Conservation (phyloP, 2,113 vertebrate genomes). For the Tursiops truncatus region DNA sequence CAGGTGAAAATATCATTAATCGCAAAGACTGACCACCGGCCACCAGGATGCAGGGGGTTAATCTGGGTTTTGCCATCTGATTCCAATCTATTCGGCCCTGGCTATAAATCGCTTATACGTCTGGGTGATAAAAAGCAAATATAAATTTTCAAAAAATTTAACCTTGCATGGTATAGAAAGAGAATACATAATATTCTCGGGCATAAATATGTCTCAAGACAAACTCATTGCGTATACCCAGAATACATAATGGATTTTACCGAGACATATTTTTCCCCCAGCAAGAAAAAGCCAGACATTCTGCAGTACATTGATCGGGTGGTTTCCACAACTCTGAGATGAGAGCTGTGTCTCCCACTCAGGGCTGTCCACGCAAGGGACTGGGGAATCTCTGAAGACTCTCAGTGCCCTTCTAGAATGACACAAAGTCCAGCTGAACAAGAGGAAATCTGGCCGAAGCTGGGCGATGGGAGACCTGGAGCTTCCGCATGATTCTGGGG, state of each 20-base stretch:
- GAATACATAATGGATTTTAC: constrained; percentile 80
- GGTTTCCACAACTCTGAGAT: constrained; percentile 12
- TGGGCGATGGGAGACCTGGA: background rate
- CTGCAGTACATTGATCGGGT: constrained; percentile 9
- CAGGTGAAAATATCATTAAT: constrained; percentile 64
- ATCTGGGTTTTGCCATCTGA: constrained; percentile 77
- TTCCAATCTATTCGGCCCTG: constrained; percentile 78
- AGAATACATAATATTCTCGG: constrained; percentile 85
- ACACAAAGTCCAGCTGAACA: background rate
- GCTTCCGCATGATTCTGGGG: background rate
- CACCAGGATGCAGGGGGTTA: constrained; percentile 79
- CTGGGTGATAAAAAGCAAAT: constrained; percentile 84
- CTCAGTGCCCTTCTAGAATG: background rate
- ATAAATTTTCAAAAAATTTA: constrained; percentile 84
- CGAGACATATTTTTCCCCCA: constrained; percentile 63
- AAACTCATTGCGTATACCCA: constrained; percentile 81
- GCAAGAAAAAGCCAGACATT: constrained; percentile 70
- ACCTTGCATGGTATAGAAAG: constrained; percentile 85
- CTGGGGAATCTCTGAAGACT: background rate
- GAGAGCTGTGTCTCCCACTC: background rate
- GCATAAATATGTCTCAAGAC: constrained; percentile 86
- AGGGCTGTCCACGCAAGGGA: background rate
- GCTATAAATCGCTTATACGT: constrained; percentile 81
- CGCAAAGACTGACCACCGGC: constrained; percentile 49
- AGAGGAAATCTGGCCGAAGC: background rate